Evolutionary conservation across 2,888 invertebrate species (phyloP).

Genomic region (Drosophila meridionalis): DNA sequence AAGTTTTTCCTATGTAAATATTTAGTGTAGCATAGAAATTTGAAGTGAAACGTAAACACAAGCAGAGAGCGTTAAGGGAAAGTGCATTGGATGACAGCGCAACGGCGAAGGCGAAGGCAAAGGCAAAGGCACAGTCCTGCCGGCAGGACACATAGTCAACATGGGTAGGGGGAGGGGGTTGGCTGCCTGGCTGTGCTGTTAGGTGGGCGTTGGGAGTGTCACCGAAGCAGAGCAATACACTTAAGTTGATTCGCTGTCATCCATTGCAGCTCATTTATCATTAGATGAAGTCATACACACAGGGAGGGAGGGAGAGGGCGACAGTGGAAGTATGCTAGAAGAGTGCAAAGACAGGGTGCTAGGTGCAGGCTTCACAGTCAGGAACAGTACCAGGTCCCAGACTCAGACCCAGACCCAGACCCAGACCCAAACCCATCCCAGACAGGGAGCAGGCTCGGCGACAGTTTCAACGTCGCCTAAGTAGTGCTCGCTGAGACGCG

Average conservation of each 20-base stretch:
- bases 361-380: constrained; percentile 10
- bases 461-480: constrained; percentile 74
- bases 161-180: background rate
- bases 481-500: constrained; percentile 57
- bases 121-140: constrained; percentile 11
- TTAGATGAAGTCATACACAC: constrained; percentile 72
- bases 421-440: background rate
- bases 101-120: constrained; percentile 3
- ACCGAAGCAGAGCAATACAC: constrained; percentile 82
- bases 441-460: constrained; percentile 55
- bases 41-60: constrained; percentile 77
- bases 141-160: constrained; percentile 30
- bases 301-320: background rate
- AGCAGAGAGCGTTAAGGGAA: constrained; percentile 73
- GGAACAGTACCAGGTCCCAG: background rate
- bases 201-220: constrained; percentile 29
- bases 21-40: constrained; percentile 75
- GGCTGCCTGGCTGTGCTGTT: background rate
- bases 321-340: constrained; percentile 7
- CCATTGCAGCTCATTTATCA: constrained; percentile 84
- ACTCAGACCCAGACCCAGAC: background rate
- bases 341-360: constrained; percentile 12
- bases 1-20: constrained; percentile 68
- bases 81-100: constrained; percentile 65
- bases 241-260: constrained; percentile 84